Conservation (phyloP, 2,888 invertebrate species). For the Mythimna impura region DNA sequence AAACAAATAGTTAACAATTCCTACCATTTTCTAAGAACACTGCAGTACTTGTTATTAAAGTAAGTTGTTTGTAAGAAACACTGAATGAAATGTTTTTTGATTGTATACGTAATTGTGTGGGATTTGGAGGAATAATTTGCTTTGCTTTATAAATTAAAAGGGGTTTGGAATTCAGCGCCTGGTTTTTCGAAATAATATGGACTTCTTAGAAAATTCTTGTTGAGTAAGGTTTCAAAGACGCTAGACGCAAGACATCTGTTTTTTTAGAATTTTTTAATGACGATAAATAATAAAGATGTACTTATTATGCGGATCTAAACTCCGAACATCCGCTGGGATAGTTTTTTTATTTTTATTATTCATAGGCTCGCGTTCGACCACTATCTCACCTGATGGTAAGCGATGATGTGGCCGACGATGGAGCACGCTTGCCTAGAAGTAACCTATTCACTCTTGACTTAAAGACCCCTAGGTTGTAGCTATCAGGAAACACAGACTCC, state of each 20-base stretch:
- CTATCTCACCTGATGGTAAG: too few species aligned
- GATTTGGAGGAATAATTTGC: constrained; percentile 22
- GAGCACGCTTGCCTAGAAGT: too few species aligned
- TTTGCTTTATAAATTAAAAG: constrained; percentile 19
- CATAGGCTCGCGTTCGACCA: too few species aligned
- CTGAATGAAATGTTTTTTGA: constrained; percentile 44
- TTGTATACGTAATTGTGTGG: constrained; percentile 28
- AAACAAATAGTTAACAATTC: constrained; percentile 22
- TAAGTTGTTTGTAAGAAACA: constrained; percentile 53
- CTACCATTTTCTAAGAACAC: constrained; percentile 46
- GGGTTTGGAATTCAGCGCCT: constrained; percentile 6
- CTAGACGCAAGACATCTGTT: not conserved
- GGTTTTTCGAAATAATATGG: not conserved
- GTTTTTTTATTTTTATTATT: too few species aligned
- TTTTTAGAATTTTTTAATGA: not conserved
- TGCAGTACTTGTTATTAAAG: constrained; percentile 39
- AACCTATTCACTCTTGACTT: too few species aligned
- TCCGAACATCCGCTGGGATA: not conserved
- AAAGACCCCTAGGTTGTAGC: too few species aligned
- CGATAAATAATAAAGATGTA: not conserved
- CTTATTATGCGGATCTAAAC: not conserved
- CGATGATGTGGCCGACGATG: too few species aligned
- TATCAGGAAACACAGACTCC: too few species aligned
- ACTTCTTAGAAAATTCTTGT: not conserved
- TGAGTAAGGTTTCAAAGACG: not conserved